A percentile compares a stretch with the other conserved stretches of the same genome.
These are phyloP conservation scores for Nudaria mundana DNA, from an alignment of 2,888 invertebrate species.

Conservation along the genomic window DNA sequence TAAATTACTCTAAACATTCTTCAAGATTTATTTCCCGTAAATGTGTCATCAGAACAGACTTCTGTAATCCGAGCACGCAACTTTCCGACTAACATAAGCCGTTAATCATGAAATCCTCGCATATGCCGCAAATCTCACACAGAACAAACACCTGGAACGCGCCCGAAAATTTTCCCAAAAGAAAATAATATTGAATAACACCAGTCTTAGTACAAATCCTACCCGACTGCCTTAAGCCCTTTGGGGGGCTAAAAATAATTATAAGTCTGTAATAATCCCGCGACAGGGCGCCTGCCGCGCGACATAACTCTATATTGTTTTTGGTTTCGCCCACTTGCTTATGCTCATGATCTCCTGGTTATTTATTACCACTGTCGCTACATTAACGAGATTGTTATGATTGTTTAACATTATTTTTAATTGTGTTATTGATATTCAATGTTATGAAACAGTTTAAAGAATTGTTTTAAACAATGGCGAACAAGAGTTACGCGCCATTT, in stretches of 20 bases:
- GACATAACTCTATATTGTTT: slow-evolving; percentile 49
- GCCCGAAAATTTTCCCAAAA: slow-evolving; percentile 42
- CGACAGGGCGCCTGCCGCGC: slow-evolving; percentile 38
- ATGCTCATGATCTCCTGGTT: slow-evolving; percentile 38
- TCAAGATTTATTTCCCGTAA: slow-evolving; percentile 6
- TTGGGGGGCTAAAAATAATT: slow-evolving; percentile 63
- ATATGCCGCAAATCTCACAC: slow-evolving; percentile 53
- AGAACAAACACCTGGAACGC: slow-evolving; percentile 59
- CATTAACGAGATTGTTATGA: slow-evolving; percentile 27
- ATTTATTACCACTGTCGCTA: slow-evolving; percentile 28
- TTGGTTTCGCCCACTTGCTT: slow-evolving; percentile 36
- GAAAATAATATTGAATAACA: slow-evolving; percentile 78
- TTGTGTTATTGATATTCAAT: slow-evolving; percentile 12
- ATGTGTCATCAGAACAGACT: not conserved
- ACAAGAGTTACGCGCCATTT: no score
- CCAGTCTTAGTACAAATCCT: slow-evolving; percentile 68
- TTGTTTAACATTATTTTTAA: slow-evolving; percentile 23
- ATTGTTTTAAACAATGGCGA: no score
- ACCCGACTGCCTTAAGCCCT: slow-evolving; percentile 69
- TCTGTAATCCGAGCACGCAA: slow-evolving; percentile 6
- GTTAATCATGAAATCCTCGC: slow-evolving; percentile 37
- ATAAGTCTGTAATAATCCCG: slow-evolving; percentile 51
- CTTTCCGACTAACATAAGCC: slow-evolving; percentile 24
- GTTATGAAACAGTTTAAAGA: no score
- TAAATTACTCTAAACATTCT: no score